Evolutionary conservation across 2,113 vertebrate species (phyloP).

Genomic region (Solea solea): DNA sequence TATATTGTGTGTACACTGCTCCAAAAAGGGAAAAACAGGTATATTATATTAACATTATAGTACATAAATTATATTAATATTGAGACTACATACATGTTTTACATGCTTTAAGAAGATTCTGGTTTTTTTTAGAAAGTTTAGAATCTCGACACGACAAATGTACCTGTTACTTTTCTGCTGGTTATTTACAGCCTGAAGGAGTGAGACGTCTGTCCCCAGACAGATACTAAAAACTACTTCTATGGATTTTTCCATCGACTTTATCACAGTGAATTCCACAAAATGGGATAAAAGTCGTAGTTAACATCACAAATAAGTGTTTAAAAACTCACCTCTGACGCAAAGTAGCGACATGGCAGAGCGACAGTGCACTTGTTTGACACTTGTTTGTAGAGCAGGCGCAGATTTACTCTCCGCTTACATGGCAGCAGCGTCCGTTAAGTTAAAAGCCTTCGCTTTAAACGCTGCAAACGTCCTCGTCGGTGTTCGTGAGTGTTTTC

Average conservation of each 20-base stretch:
- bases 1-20: background rate
- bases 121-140: too few relatives aligned
- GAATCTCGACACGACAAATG: too few relatives aligned
- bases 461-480: background rate
- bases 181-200: too few relatives aligned
- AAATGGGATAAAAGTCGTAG: background rate
- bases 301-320: background rate
- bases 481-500: conserved; percentile 15
- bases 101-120: too few relatives aligned
- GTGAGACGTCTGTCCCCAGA: too few relatives aligned
- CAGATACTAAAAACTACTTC: too few relatives aligned
- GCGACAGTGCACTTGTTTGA: conserved; percentile 53
- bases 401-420: conserved; percentile 43
- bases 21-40: background rate
- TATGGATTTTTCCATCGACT: too few relatives aligned
- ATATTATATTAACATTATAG: too few relatives aligned
- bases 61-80: too few relatives aligned
- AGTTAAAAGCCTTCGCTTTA: conserved; percentile 2
- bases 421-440: conserved; percentile 48
- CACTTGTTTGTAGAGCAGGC: conserved; percentile 38
- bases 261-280: too few relatives aligned
- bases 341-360: conserved; percentile 83
- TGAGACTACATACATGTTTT: too few relatives aligned
- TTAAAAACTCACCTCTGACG: conserved; percentile 76
- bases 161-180: too few relatives aligned